Conservation (phyloP, 1,140 invertebrate genomes). For the Drosophila sechellia region DNA sequence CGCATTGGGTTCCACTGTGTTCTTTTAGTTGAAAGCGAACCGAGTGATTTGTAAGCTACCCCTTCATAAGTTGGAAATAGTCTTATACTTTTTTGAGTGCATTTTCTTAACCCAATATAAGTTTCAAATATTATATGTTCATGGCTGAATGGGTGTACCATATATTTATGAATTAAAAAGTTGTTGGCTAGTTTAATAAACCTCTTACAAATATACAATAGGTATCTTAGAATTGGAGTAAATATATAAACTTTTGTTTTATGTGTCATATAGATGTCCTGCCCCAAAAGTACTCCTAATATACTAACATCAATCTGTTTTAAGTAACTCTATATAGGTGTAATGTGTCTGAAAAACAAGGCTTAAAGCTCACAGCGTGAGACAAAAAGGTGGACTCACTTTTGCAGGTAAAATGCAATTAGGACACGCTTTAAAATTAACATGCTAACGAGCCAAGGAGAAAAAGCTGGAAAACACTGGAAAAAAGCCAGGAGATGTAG, state of each 20-base stretch:
- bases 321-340: neutral
- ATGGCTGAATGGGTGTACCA: too few relatives aligned
- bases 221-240: too few relatives aligned
- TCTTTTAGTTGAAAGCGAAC: neutral
- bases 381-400: constrained; percentile 7
- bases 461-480: constrained; percentile 20
- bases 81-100: neutral
- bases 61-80: constrained; percentile 5
- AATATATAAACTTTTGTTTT: too few relatives aligned
- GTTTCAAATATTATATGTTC: too few relatives aligned
- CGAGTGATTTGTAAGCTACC: neutral
- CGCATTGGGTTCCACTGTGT: neutral
- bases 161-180: too few relatives aligned
- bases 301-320: neutral
- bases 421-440: constrained; percentile 57
- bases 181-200: too few relatives aligned
- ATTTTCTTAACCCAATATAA: neutral
- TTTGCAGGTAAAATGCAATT: constrained; percentile 43
- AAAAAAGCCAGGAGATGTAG: neutral
- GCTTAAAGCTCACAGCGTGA: neutral
- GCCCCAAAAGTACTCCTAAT: too few relatives aligned
- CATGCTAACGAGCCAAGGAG: constrained; percentile 51
- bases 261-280: too few relatives aligned
- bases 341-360: neutral
- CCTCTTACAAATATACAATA: too few relatives aligned